A percentile compares a stretch with the other conserved stretches of the same genome.
Evolutionary conservation across 2,888 invertebrate genomes (phyloP).

Genomic region (Drosophila paranaensis): DNA sequence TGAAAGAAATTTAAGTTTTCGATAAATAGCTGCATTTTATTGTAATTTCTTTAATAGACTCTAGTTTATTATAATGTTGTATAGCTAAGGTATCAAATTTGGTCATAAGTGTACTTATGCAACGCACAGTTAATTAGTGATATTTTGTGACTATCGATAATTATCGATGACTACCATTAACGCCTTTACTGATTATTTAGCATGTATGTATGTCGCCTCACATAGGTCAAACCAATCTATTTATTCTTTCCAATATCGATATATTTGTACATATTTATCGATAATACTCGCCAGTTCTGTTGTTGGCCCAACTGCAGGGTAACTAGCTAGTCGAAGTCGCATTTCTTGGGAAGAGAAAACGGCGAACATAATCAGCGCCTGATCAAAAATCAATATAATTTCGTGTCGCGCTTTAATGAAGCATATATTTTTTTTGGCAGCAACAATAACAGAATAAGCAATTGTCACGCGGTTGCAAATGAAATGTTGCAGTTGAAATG

Average conservation of each 20-base stretch:
- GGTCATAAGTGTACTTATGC: no score
- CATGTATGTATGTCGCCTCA: no score
- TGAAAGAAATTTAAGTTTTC: not conserved
- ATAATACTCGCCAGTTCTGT: not conserved
- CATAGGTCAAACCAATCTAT: not conserved
- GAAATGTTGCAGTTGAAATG: slow-evolving; percentile 25
- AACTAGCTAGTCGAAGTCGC: not conserved
- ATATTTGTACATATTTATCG: not conserved
- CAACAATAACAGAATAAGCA: slow-evolving; percentile 64
- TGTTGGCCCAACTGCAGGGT: not conserved
- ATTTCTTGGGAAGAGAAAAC: not conserved
- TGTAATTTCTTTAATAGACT: no score
- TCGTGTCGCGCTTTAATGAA: slow-evolving; percentile 68
- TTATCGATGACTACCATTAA: no score
- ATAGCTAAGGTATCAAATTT: no score
- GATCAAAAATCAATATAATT: slow-evolving; percentile 58
- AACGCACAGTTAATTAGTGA: no score
- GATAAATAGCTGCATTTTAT: not conserved
- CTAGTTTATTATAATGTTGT: no score
- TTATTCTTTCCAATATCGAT: not conserved
- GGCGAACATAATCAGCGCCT: slow-evolving; percentile 6
- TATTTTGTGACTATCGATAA: not conserved
- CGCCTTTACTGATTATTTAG: no score
- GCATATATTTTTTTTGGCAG: slow-evolving; percentile 58
- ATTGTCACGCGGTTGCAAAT: slow-evolving; percentile 36